Evolutionary conservation across 2,888 invertebrate genomes (phyloP), one percentile per base, ranked within the genome.

Genomic region (Seira musarum): DNA sequence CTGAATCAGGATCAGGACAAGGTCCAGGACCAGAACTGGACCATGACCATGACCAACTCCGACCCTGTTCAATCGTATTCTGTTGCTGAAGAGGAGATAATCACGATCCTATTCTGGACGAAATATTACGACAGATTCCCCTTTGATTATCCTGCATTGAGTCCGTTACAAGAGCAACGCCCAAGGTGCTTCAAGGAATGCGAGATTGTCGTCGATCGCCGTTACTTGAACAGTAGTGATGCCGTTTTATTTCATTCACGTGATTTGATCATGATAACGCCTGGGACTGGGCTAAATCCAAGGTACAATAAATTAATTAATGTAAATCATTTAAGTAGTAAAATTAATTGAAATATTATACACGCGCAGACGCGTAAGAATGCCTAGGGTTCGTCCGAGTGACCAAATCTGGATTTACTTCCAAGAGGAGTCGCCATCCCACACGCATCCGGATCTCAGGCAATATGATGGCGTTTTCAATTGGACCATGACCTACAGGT

Each of bases 31-130:
- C n/a, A n/a, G n/a, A n/a, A n/a, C n/a, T n/a, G n/a, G n/a, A n/a
- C n/a, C n/a, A n/a, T n/a, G n/a, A n/a, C n/a, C n/a, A n/a, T n/a
- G n/a, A n/a, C n/a, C n/a, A n/a, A n/a, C n/a, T n/a, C n/a, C n/a
- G n/a, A n/a, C n/a, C n/a, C n/a, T n/a, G n/a, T n/a, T n/a, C n/a
- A n/a, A n/a, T n/a, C n/a, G n/a, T n/a, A n/a, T n/a, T n/a, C n/a
- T n/a, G n/a, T n/a, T n/a, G n/a, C n/a, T n/a, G n/a, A n/a, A n/a
- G n/a, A n/a, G n/a, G n/a, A n/a, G n/a, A n/a, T n/a, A n/a, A n/a
- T n/a, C n/a, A n/a, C n/a, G n/a, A n/a, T n/a, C n/a, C n/a, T 82
- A 24, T 49, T 80, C 61, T 82, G 80, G 80, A 82, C 82, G 35
- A 71, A 22, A 17, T 82, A 77, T 22, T 82, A 77, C 63, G 66